A percentile compares a stretch with the other conserved stretches of the same genome.
These are phyloP conservation scores for Luperina nickerlii DNA, from an alignment of 2,888 invertebrate genomes.

Conservation along the genomic window DNA sequence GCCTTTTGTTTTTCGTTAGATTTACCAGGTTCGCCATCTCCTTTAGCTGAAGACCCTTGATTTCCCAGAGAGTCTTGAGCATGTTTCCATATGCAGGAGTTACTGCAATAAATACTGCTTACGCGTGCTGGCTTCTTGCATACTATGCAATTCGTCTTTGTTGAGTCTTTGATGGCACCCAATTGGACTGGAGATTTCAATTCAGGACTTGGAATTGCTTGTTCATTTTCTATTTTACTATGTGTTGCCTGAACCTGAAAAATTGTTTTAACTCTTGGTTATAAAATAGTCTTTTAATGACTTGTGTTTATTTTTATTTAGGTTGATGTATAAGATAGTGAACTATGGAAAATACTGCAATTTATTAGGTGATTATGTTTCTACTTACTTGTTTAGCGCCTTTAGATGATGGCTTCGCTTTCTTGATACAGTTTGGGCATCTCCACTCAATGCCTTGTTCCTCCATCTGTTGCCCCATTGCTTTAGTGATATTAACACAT, in stretches of 20 bases:
- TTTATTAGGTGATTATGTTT: not conserved
- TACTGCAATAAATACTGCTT: conserved; percentile 97
- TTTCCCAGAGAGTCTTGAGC: conserved; percentile 92
- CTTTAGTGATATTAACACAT: conserved; percentile 97
- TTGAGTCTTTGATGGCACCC: conserved; percentile 67
- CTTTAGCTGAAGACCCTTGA: conserved; percentile 72
- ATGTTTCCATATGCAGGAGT: conserved; percentile 96
- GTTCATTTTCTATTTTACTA: conserved; percentile 70
- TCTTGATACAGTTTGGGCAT: conserved; percentile 95
- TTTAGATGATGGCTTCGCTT: conserved; percentile 81
- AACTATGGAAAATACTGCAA: not conserved
- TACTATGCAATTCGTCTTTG: conserved; percentile 92
- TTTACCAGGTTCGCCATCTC: conserved; percentile 75
- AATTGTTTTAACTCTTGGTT: not conserved
- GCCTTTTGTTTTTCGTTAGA: conserved; percentile 78
- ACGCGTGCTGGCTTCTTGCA: conserved; percentile 94
- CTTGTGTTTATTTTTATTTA: not conserved
- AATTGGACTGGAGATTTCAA: conserved; percentile 56
- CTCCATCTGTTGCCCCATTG: conserved; percentile 98
- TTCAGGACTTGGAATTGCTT: conserved; percentile 45
- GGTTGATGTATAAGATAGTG: not conserved
- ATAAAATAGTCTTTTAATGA: not conserved
- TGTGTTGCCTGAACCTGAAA: conserved; percentile 63
- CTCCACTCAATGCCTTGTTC: conserved; percentile 96
- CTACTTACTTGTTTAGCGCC: conserved; percentile 73